Evolutionary conservation across 2,113 vertebrate species (phyloP).

Genomic region (Pachypanchax playfairii): DNA sequence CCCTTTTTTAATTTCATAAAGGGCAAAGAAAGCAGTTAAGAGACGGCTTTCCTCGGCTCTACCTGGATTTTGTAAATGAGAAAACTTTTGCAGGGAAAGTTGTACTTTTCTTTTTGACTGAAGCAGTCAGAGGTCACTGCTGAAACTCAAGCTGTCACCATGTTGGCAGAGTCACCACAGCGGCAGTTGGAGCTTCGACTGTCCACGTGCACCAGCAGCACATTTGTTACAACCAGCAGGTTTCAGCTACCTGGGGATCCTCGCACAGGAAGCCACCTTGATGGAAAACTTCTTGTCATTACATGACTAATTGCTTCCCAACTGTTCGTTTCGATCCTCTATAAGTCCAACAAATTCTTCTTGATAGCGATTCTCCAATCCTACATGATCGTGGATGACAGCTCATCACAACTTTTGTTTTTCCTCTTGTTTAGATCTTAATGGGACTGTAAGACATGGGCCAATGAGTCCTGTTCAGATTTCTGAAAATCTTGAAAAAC

Average conservation of each 20-base stretch:
- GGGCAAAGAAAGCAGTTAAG: slow-evolving; percentile 32
- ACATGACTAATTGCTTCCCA: slow-evolving; percentile 54
- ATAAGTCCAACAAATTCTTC: slow-evolving; percentile 8
- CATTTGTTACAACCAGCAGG: slow-evolving; percentile 32
- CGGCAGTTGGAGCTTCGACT: neutral
- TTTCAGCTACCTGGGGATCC: slow-evolving; percentile 22
- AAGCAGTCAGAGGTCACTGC: slow-evolving; percentile 16
- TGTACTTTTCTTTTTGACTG: neutral
- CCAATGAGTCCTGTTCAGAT: too few relatives aligned
- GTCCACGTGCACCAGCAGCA: slow-evolving; percentile 11
- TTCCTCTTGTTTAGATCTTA: slow-evolving; percentile 38
- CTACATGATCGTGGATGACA: slow-evolving; percentile 45
- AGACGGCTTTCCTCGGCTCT: neutral
- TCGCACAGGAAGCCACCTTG: slow-evolving; percentile 1
- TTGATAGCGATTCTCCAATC: slow-evolving; percentile 7
- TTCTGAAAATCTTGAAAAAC: too few relatives aligned
- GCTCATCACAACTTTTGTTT: slow-evolving; percentile 53
- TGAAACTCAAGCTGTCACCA: slow-evolving; percentile 16
- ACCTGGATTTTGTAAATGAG: slow-evolving; percentile 27
- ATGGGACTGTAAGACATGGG: slow-evolving; percentile 24
- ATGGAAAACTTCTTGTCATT: slow-evolving; percentile 22
- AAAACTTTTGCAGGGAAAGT: slow-evolving; percentile 42
- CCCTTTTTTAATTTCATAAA: slow-evolving; percentile 47
- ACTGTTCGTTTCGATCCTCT: slow-evolving; percentile 50
- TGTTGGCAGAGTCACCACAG: neutral